Evolutionary conservation across 2,113 vertebrate species (phyloP).

Genomic region (Spea multiplicata): DNA sequence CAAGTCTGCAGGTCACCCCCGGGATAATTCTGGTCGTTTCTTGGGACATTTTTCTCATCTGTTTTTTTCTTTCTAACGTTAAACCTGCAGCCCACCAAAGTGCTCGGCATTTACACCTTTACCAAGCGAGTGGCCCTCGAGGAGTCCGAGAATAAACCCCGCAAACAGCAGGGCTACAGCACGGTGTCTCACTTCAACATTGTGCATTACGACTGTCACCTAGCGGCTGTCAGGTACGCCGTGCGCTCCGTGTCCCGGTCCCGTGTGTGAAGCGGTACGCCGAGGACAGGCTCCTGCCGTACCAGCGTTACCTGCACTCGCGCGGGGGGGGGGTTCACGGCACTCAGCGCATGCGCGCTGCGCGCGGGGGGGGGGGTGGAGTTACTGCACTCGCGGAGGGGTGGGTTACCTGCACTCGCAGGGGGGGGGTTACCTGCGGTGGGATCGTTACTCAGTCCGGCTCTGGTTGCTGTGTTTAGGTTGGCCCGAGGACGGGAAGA

Average conservation of each 20-base stretch:
- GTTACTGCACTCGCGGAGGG: no score
- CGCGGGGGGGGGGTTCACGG: no score
- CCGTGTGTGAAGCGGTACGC: no score
- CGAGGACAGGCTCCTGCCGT: no score
- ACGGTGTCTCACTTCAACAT: conserved; percentile 99
- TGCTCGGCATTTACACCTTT: conserved; percentile 96
- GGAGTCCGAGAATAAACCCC: conserved; percentile 94
- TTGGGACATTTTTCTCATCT: background rate
- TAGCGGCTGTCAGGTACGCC: conserved; percentile 88
- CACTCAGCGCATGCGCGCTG: no score
- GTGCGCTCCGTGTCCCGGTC: background rate
- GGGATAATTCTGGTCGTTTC: no score
- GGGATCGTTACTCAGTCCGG: background rate
- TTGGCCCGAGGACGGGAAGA: conserved; percentile 93
- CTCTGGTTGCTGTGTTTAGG: conserved; percentile 56
- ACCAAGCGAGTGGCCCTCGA: conserved; percentile 94
- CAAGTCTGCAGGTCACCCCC: background rate
- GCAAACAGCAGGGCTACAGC: conserved; percentile 97
- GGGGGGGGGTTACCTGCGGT: no score
- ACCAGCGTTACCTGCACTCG: no score
- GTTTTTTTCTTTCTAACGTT: background rate
- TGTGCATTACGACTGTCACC: conserved; percentile 97
- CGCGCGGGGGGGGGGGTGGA: no score
- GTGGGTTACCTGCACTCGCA: no score
- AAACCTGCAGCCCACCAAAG: conserved; percentile 83